phyloP scores from a whole-genome alignment of 2,797 vertebrate genomes.

The Muscicapa striata region DNA sequence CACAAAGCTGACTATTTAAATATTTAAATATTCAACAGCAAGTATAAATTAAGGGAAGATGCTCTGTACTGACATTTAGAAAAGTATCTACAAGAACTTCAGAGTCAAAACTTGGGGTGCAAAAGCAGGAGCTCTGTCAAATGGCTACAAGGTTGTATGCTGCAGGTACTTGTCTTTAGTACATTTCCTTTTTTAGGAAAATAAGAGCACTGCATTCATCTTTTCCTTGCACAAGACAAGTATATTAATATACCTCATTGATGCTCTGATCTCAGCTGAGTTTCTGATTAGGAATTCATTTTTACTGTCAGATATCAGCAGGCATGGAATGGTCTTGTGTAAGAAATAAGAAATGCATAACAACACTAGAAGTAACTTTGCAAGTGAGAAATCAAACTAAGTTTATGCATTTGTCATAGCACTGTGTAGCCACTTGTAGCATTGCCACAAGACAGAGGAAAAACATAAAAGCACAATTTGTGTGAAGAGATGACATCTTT shows the following conservation, averaged over 20 bases:
- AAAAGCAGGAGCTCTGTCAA: background rate
- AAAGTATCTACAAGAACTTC: constrained; percentile 30
- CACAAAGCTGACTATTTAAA: background rate
- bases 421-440: background rate
- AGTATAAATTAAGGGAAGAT: constrained; percentile 36
- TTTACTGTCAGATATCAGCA: background rate
- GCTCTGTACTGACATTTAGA: background rate
- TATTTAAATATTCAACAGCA: background rate
- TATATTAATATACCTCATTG: background rate
- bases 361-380: background rate
- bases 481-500: background rate
- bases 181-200: background rate
- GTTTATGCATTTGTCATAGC: background rate
- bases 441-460: background rate
- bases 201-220: background rate
- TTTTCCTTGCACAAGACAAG: background rate
- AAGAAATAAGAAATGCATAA: background rate
- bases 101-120: background rate
- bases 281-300: background rate
- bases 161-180: background rate
- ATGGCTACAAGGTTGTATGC: accelerated
- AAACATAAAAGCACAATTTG: background rate
- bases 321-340: accelerated
- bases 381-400: background rate
- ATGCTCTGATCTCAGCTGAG: background rate